Percentiles rank a stretch among this genome's conserved stretches.
Evolutionary conservation across 1,140 invertebrate genomes (phyloP).

Genomic region (Trachymyrmex septentrionalis): DNA sequence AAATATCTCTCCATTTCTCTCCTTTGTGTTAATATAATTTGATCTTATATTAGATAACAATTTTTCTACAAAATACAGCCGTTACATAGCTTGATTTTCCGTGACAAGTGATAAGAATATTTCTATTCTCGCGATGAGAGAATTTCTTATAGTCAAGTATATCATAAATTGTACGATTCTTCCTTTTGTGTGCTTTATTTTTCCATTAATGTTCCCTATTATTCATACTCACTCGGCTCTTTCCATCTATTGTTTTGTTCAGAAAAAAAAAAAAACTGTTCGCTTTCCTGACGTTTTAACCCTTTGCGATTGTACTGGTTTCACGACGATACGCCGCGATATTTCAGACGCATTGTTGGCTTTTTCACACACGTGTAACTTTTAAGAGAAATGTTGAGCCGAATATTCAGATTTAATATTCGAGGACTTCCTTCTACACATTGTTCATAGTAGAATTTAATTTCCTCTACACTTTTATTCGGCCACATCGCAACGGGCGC

Average conservation of each 20-base stretch:
- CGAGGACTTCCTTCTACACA: constrained; percentile 19
- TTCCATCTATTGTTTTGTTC: constrained; percentile 44
- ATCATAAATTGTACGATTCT: constrained; percentile 35
- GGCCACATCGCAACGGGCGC: background rate
- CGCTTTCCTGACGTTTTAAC: constrained; percentile 35
- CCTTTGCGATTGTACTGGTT: background rate
- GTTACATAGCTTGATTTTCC: constrained; percentile 27
- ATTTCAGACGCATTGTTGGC: constrained; percentile 7
- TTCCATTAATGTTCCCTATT: constrained; percentile 55
- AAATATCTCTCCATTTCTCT: background rate
- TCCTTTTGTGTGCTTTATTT: constrained; percentile 40
- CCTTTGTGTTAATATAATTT: constrained; percentile 17
- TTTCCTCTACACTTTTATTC: constrained; percentile 41
- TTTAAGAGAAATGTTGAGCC: constrained; percentile 16
- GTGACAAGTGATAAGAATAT: constrained; percentile 11
- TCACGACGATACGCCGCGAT: background rate
- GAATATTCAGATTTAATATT: constrained; percentile 48
- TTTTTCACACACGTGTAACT: background rate
- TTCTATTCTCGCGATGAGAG: constrained; percentile 10
- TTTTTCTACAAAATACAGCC: background rate
- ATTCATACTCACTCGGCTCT: constrained; percentile 23
- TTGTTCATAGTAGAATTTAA: constrained; percentile 22
- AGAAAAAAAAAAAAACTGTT: constrained; percentile 24
- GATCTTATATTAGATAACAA: background rate
- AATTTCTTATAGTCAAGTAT: constrained; percentile 38